A percentile compares a stretch with the other conserved stretches of the same genome.
These are phyloP conservation scores for Epicauta chinensis DNA, from an alignment of 1,140 invertebrate species.

Conservation along the genomic window DNA sequence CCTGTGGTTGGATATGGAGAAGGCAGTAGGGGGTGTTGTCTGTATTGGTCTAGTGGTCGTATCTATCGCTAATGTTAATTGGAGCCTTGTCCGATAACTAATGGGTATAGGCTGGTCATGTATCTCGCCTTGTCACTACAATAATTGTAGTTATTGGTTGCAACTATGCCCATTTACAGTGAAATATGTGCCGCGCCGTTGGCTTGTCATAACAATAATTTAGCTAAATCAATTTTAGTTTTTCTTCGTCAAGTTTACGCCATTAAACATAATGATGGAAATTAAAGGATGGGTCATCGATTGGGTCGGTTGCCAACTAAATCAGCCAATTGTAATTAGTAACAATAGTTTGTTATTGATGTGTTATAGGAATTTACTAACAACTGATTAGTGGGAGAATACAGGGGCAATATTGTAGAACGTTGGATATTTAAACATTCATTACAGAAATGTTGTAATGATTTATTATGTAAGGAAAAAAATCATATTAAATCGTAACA, in stretches of 20 bases:
- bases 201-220: constrained; percentile 38
- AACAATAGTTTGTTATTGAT: constrained; percentile 36
- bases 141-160: constrained; percentile 40
- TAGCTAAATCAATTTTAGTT: constrained; percentile 38
- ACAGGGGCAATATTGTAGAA: constrained; percentile 34
- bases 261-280: constrained; percentile 39
- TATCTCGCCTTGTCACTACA: constrained; percentile 35
- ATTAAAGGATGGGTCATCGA: constrained; percentile 36
- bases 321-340: constrained; percentile 41
- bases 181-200: constrained; percentile 34
- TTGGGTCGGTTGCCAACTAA: constrained; percentile 35
- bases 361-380: constrained; percentile 40
- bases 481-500: too few species aligned
- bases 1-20: not conserved
- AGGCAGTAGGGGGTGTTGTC: not conserved
- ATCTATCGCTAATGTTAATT: constrained; percentile 33
- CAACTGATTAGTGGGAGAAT: constrained; percentile 33
- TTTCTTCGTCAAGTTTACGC: constrained; percentile 37
- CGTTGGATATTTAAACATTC: constrained; percentile 22
- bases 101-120: constrained; percentile 30
- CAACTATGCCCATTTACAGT: constrained; percentile 40
- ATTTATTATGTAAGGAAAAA: too few species aligned
- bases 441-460: too few species aligned
- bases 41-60: constrained; percentile 3
- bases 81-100: constrained; percentile 32